Conservation (phyloP, 2,797 vertebrate species). For the Scyliorhinus canicula region DNA sequence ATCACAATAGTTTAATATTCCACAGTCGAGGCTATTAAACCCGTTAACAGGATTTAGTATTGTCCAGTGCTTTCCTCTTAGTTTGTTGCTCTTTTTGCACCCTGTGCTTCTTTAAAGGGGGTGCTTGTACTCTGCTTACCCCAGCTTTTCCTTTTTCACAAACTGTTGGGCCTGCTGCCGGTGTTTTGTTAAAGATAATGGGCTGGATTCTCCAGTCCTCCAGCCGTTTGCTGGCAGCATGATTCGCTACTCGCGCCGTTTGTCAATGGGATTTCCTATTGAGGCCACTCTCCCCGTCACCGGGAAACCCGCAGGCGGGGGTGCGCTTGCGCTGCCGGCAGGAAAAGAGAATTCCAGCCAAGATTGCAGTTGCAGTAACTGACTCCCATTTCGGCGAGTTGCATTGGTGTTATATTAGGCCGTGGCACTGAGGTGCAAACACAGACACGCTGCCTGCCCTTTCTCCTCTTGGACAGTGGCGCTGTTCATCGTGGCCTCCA, state of each 20-base stretch:
- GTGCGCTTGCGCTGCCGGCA: too few relatives aligned
- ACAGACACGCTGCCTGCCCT: background rate
- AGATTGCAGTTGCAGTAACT: background rate
- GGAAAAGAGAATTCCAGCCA: too few relatives aligned
- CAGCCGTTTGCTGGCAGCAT: too few relatives aligned
- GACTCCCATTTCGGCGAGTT: background rate
- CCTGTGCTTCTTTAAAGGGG: background rate
- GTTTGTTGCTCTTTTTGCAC: background rate
- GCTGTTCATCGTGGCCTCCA: background rate
- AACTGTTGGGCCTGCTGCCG: background rate
- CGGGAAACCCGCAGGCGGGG: too few relatives aligned
- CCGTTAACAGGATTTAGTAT: background rate
- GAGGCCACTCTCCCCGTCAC: too few relatives aligned
- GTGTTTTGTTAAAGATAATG: background rate
- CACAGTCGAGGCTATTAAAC: background rate
- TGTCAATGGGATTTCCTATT: too few relatives aligned
- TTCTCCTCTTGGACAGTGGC: background rate
- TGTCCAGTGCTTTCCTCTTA: background rate
- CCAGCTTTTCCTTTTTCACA: background rate
- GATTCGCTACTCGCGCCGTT: too few relatives aligned
- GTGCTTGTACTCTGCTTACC: background rate
- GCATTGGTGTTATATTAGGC: background rate
- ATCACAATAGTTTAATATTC: background rate
- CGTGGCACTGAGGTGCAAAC: background rate
- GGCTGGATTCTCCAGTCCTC: too few relatives aligned